Conservation (phyloP, 1,140 invertebrate genomes). For the Solenopsis fugax region DNA sequence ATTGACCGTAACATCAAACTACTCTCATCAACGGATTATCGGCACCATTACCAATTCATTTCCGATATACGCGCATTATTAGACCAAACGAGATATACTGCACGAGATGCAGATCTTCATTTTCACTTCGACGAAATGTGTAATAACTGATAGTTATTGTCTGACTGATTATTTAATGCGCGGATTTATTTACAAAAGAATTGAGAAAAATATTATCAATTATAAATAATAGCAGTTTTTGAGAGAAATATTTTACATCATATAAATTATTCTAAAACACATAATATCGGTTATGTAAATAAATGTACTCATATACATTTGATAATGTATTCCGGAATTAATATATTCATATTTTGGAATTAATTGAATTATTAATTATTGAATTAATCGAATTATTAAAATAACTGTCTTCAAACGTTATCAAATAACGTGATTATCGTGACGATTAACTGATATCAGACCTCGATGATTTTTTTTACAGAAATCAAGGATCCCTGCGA, state of each 20-base stretch:
- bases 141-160: not conserved
- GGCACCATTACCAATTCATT: constrained; percentile 42
- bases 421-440: not conserved
- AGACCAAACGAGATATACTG: constrained; percentile 7
- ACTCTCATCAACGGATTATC: constrained; percentile 57
- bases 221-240: not conserved
- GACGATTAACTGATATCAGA: not conserved
- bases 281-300: not conserved
- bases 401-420: not conserved
- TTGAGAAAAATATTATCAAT: not conserved
- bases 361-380: constrained; percentile 2
- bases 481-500: constrained; percentile 93
- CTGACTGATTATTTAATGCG: not conserved
- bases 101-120: not conserved
- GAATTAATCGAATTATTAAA: not conserved
- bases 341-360: not conserved
- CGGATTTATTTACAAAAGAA: not conserved
- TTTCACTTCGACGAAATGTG: not conserved
- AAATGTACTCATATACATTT: not conserved
- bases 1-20: constrained; percentile 43
- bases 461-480: constrained; percentile 85
- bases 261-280: not conserved
- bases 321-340: not conserved
- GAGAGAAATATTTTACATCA: not conserved
- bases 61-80: constrained; percentile 28